phyloP scores from a whole-genome alignment of 2,797 vertebrate genomes.

The Nyctalus aviator region DNA sequence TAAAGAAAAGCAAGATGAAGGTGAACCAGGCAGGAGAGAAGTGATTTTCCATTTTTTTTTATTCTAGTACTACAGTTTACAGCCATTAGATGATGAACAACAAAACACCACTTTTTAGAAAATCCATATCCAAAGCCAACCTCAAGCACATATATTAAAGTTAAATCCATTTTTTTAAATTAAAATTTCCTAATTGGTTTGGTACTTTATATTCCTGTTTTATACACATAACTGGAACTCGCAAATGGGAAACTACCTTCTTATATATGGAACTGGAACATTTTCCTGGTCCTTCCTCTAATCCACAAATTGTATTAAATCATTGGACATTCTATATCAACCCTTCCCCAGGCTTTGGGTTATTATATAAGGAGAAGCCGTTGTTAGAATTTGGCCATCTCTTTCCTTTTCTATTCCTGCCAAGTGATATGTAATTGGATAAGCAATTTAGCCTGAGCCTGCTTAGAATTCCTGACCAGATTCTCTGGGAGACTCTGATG shows the following conservation, averaged over 20 bases:
- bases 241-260: slow-evolving; percentile 71
- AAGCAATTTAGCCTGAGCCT: not conserved
- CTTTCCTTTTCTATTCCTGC: not conserved
- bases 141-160: slow-evolving; percentile 85
- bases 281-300: slow-evolving; percentile 70
- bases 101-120: slow-evolving; percentile 90
- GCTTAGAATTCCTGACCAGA: not conserved
- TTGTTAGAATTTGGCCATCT: not conserved
- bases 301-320: not conserved
- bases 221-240: slow-evolving; percentile 81
- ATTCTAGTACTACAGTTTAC: slow-evolving; percentile 98
- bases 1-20: slow-evolving; percentile 85
- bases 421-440: not conserved
- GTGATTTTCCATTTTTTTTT: slow-evolving; percentile 91
- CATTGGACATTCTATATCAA: not conserved
- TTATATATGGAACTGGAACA: slow-evolving; percentile 15
- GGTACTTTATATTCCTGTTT: slow-evolving; percentile 82
- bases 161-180: slow-evolving; percentile 68
- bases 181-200: slow-evolving; percentile 57
- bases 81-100: slow-evolving; percentile 94
- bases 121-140: slow-evolving; percentile 88
- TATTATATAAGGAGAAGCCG: slow-evolving; percentile 54
- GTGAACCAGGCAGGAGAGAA: slow-evolving; percentile 91
- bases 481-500: slow-evolving; percentile 36
- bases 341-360: not conserved